Base-by-base conservation (phyloP, 2,888 invertebrate species). In the Clostera curtula region DNA sequence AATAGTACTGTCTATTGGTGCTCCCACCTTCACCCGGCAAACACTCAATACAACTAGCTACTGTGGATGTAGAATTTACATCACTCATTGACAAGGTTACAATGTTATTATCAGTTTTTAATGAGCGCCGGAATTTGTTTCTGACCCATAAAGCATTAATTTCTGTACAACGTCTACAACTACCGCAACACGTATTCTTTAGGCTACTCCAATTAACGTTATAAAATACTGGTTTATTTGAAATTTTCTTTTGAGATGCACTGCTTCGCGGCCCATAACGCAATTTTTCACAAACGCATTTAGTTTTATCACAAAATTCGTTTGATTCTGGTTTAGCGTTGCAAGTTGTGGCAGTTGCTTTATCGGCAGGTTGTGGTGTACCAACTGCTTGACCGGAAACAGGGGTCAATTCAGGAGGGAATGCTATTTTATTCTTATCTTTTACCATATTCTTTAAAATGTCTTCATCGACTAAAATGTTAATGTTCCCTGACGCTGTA, bases 401-500 rank as follows among this genome's bases (percentile, higher is more conserved):
- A 5, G 7, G 25, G 24, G 12, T 24, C 19, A 3, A 17, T 11
- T 10, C 19, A 16, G 8, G 18, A 5, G 22, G 24, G 6, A 23
- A 34, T 16, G 7, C 31, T 29, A 5, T 28, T 31, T 10, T 31
- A 33, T 13, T 25, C 31, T n/a, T 31, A 29, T 26, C 49, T 43
- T 5, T 32, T 31, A 16, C 9, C 15, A 5, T 49, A 36, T 4
- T 25, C 27, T 36, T 52, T 43, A 2, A 54, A 10, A 41, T 17
- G 15, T 43, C 39, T 29, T 67, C 52, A 29, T 69, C 54, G 10
- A 68, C 40, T 8, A 53, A 32, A 8, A 70, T 38, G 29, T 55
- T 66, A 37, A 75, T 56, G 36, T 64, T 69, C 10, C 70, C 71
- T 1, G 73, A 71, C 5, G 54, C 32, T 15, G 67, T 60, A 3